A percentile compares a stretch with the other conserved stretches of the same genome.
phyloP scores from a whole-genome alignment of 2,888 invertebrate genomes.

The Rhamnusium bicolor region DNA sequence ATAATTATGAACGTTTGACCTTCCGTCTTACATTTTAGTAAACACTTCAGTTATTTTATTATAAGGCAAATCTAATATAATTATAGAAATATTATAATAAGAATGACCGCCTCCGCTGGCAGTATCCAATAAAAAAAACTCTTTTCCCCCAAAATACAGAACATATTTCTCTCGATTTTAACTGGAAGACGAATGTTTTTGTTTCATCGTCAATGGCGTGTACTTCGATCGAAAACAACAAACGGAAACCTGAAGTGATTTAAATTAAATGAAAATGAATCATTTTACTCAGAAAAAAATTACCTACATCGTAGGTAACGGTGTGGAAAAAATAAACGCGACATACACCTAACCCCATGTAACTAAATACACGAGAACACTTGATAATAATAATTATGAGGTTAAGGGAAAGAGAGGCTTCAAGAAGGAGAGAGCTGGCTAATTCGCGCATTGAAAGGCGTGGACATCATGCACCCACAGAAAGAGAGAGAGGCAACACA shows the following conservation, averaged over 20 bases:
- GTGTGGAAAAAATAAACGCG: slow-evolving; percentile 3
- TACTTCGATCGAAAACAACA: no score
- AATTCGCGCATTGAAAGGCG: not conserved
- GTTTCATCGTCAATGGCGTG: no score
- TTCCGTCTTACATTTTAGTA: no score
- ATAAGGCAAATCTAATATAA: no score
- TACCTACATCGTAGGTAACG: not conserved
- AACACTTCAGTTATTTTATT: no score
- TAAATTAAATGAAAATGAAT: not conserved
- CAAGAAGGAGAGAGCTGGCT: not conserved
- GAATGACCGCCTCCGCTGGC: no score
- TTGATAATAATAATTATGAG: not conserved
- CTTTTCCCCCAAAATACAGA: no score
- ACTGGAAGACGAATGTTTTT: no score
- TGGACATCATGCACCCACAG: not conserved
- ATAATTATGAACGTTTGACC: no score
- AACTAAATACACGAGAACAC: slow-evolving; percentile 7
- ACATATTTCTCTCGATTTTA: no score
- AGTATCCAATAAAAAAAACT: no score
- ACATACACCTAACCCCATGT: not conserved
- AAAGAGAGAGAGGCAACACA: not conserved
- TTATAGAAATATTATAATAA: no score
- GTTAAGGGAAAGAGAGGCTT: not conserved
- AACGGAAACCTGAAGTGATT: not conserved
- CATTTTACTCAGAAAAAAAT: not conserved